Conservation (phyloP, 2,888 invertebrate species). For the Exocentrus adspersus region DNA sequence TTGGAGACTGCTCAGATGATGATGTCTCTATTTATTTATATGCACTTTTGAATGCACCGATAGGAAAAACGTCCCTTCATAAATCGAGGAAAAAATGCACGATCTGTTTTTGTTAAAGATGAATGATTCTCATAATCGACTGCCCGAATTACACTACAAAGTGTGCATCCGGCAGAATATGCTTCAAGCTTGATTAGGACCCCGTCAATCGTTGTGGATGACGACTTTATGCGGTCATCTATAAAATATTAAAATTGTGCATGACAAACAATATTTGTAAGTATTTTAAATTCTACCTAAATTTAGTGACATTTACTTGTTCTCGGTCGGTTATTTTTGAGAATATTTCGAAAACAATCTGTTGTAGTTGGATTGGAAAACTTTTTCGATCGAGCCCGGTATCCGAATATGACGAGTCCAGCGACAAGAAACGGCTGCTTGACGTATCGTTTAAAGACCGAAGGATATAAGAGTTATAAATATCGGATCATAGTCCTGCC, state of each 20-base stretch:
- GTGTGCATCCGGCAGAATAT: conserved; percentile 46
- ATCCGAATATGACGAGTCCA: conserved; percentile 26
- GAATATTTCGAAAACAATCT: no score
- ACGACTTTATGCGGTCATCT: conserved; percentile 22
- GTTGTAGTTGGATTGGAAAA: no score
- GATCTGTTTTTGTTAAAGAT: conserved; percentile 36
- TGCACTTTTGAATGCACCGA: no score
- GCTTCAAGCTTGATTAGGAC: conserved; percentile 47
- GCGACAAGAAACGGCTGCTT: conserved; percentile 51
- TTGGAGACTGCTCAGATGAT: no score
- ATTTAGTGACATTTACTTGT: no score
- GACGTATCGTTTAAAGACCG: conserved; percentile 49
- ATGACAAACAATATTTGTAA: no score
- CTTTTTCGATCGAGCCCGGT: not conserved
- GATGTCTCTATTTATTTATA: no score
- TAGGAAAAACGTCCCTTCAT: no score
- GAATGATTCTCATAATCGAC: conserved; percentile 42
- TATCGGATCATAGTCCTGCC: conserved; percentile 55
- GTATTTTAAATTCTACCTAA: no score
- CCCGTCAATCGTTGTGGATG: conserved; percentile 30
- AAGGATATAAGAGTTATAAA: conserved; percentile 59
- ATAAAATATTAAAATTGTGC: conserved; percentile 8
- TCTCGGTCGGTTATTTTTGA: no score
- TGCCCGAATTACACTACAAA: conserved; percentile 42
- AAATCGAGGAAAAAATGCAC: conserved; percentile 16